Conservation (phyloP, 2,113 vertebrate species). For the Megalops atlanticus region DNA sequence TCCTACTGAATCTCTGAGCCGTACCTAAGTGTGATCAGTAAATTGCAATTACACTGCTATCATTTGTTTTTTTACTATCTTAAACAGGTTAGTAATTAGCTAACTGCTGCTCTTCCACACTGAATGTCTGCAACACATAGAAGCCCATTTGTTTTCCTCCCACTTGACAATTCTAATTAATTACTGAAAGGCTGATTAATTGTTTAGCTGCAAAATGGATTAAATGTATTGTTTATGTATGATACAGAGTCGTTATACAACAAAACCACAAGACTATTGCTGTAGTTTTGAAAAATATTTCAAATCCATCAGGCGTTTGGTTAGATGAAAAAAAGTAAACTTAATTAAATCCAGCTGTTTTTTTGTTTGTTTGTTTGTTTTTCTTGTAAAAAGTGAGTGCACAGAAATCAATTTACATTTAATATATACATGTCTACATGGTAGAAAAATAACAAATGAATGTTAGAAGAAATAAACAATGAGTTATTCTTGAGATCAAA, state of each 20-base stretch:
- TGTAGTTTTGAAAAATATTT: too few species aligned
- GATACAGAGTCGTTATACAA: background rate
- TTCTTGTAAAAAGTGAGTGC: background rate
- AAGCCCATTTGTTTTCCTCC: background rate
- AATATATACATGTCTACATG: background rate
- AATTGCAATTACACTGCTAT: background rate
- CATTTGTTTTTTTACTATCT: background rate
- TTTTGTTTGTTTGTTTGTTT: background rate
- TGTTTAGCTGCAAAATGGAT: background rate
- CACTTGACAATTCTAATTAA: background rate
- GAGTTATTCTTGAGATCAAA: too few species aligned
- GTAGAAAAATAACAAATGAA: too few species aligned
- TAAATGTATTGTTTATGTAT: background rate
- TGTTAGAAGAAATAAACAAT: too few species aligned
- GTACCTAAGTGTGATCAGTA: too few species aligned
- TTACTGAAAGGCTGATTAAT: background rate
- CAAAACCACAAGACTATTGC: too few species aligned
- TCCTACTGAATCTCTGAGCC: too few species aligned
- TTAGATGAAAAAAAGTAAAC: background rate
- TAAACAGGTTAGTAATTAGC: conserved; percentile 6
- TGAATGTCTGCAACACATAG: background rate
- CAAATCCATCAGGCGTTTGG: background rate
- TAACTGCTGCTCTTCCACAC: background rate
- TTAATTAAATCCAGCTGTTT: background rate
- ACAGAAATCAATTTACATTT: background rate